Evolutionary conservation across 2,797 vertebrate species (phyloP).

Genomic region (Esox masquinongy): DNA sequence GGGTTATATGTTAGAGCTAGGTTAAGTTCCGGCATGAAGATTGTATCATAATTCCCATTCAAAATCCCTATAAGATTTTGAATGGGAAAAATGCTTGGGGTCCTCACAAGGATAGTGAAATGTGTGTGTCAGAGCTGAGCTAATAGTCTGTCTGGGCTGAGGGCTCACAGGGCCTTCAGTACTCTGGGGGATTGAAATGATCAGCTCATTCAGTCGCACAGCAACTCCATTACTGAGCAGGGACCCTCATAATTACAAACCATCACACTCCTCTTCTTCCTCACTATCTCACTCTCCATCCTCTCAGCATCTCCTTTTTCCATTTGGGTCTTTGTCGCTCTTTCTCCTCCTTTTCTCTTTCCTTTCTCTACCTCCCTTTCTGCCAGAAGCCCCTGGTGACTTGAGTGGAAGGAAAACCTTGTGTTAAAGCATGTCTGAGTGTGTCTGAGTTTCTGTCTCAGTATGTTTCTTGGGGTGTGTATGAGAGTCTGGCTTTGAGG

Average conservation of each 20-base stretch:
- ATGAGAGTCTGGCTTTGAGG: background rate
- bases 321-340: background rate
- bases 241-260: background rate
- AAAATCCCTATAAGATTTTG: too few relatives aligned
- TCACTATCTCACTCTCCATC: constrained; percentile 14
- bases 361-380: background rate
- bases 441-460: background rate
- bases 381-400: constrained; percentile 19
- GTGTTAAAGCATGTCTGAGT: background rate
- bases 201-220: constrained; percentile 49
- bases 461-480: background rate
- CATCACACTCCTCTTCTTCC: background rate
- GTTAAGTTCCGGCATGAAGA: too few relatives aligned
- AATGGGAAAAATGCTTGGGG: background rate
- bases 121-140: constrained; percentile 13
- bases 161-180: constrained; percentile 51
- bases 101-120: background rate
- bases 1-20: too few relatives aligned
- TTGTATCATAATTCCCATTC: too few relatives aligned
- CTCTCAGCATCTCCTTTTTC: constrained; percentile 11
- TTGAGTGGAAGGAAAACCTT: constrained; percentile 20
- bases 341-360: background rate
- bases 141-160: constrained; percentile 42
- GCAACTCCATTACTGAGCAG: constrained; percentile 48
- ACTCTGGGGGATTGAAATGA: constrained; percentile 58